Conservation (phyloP, 2,888 invertebrate genomes). For the Drosophila sordidula region DNA sequence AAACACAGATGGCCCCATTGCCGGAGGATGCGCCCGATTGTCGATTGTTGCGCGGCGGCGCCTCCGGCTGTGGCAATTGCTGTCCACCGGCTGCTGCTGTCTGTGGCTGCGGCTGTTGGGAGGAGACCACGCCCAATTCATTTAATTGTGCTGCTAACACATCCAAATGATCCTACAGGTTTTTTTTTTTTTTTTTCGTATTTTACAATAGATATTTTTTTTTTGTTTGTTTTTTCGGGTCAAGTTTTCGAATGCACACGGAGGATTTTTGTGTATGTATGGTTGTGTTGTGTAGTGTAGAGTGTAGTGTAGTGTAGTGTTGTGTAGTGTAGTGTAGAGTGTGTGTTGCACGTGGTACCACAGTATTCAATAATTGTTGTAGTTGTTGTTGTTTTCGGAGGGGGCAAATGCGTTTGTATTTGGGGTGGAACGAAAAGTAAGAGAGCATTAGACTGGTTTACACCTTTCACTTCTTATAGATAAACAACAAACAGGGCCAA, state of each 20-base stretch:
- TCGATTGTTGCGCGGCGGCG: slow-evolving; percentile 89
- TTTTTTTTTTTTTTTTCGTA: slow-evolving; percentile 69
- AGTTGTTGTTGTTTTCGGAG: slow-evolving; percentile 50
- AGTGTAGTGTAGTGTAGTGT: slow-evolving; percentile 30
- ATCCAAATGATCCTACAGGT: slow-evolving; percentile 93
- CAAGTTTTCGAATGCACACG: slow-evolving; percentile 58
- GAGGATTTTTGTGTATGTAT: slow-evolving; percentile 65
- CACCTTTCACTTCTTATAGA: slow-evolving; percentile 71
- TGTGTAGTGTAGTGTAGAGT: slow-evolving; percentile 42
- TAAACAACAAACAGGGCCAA: slow-evolving; percentile 60
- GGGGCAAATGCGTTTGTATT: slow-evolving; percentile 62
- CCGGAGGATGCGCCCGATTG: slow-evolving; percentile 80
- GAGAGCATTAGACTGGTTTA: slow-evolving; percentile 82
- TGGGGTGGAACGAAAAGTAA: slow-evolving; percentile 79
- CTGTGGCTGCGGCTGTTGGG: slow-evolving; percentile 85
- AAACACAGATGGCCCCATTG: slow-evolving; percentile 70
- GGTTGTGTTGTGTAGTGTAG: slow-evolving; percentile 38
- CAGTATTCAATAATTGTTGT: slow-evolving; percentile 54
- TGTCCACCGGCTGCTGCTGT: slow-evolving; percentile 63
- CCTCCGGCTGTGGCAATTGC: slow-evolving; percentile 89
- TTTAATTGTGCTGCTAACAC: slow-evolving; percentile 97
- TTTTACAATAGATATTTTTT: slow-evolving; percentile 62
- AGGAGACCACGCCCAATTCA: slow-evolving; percentile 93
- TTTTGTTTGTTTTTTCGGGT: slow-evolving; percentile 38
- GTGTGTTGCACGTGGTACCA: slow-evolving; percentile 64